Evolutionary conservation across 2,797 vertebrate genomes (phyloP), one percentile per base, ranked within the genome.

Genomic region (Oceanodroma leucorhoa): DNA sequence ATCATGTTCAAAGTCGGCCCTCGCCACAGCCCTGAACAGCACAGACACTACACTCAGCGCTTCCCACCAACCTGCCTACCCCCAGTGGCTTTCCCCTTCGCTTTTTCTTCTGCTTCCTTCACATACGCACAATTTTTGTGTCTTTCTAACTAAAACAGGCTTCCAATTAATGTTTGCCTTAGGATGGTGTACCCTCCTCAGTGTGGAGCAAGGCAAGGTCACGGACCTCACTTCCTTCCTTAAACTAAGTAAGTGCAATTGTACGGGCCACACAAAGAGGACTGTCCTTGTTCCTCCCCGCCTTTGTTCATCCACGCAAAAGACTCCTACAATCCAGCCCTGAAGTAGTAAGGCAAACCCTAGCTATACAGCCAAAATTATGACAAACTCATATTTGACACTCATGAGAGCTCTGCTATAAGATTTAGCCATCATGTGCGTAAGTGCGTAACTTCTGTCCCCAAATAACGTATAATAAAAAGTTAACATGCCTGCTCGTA

Each of bases 101-200:
- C 27, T 93, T 90, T 66, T 93, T 64, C 64, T 70, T 83, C 69
- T 83, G 29, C 58, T 78, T 78, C 51, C 50, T 86, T 83, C 69
- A 66, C 32, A 32, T 45, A 91, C 22, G 19, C 64, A 41, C 8
- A 48, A 46, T 75, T 86, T 94, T 81, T 87, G n/a, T 65, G 27
- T 76, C 75, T 92, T 95, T 50, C 86, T 92, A 83, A 95, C 77
- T 76, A 67, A 90, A 96, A 83, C 93, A 94, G 94, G 70, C 53
- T 96, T 93, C 64, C 91, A 94, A 90, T 94, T 94, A 94, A 92
- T 36, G 77, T 91, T 94, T 96, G 81, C 93, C 83, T 96, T 76
- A 83, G 91, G 83, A 93, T 50, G 77, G 54, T 24, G 60, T 92
- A 87, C 75, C 72, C 88, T 96, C 81, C 90, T 62, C 91, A 85